Evolutionary conservation across 2,113 vertebrate species (phyloP), one percentile per base, ranked within the genome.

Genomic region (Hucho hucho): DNA sequence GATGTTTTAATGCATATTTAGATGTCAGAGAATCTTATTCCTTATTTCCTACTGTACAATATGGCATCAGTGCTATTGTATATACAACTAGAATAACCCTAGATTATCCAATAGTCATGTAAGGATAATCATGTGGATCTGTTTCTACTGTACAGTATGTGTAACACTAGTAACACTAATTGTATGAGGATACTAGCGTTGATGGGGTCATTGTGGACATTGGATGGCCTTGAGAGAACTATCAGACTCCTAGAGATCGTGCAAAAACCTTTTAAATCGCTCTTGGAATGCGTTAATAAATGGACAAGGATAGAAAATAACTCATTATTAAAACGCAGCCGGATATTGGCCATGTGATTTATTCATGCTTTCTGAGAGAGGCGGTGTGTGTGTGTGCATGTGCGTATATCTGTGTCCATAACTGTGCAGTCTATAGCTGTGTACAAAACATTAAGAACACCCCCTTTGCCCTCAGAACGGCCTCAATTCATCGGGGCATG

Each of bases 371-470:
- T 53, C 49, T 1, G 4, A 53, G 49, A 69, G 1, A 25, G 25
- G 24, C 18, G 14, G 32, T 22, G 22, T 43, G 37, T 20, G n/a
- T 43, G 32, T 61, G 61, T 79, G 70, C 5, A 53, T 18, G 49
- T 53, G 26, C 67, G 20, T 80, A 18, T 18, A 53, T 53, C 13
- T 72, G 69, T 72, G 69, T 56, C 58, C 70, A 46, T 77, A 29
- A 29, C 9, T 56, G 59, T 74, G 61, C 72, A 26, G 68, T 53
- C 56, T 74, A 43, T 77, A 43, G 11, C 11, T 58, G 61, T 74
- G 37, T 43, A 43, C 37, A 43, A 11, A 43, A 43, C 9, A 43
- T 43, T 43, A 43, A 43, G 37, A 43, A 43, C 37, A 43, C 37
- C 37, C 37, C 9, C 1, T 43, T 37, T 37, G 7, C 7, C 32